Base-by-base conservation (phyloP, 2,113 vertebrate genomes). In the Fulica atra region DNA sequence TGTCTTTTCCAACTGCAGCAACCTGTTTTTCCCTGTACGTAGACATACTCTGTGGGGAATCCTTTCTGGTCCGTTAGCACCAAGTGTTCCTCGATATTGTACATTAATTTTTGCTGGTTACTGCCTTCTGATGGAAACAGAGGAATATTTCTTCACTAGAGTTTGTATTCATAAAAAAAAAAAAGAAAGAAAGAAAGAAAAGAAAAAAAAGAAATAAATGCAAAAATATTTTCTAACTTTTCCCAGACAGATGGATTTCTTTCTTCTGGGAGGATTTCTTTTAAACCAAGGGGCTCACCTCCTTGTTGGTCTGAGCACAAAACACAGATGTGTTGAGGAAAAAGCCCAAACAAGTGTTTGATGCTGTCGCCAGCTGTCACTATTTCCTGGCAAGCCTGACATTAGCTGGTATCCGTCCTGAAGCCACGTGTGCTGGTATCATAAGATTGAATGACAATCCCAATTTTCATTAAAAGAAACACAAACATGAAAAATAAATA, bases 141-240 rank as follows among this genome's bases (percentile, higher is more conserved):
- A 97, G 85, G 90, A 95, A 59, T 86, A 91, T 97, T 97, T 98
- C 97, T 97, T 98, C 97, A 87, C 74, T 88, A 81, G 83, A 95
- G 82, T 98, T 96, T 97, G 95, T 96, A 94, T 97, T 98, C 95
- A 93, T 97, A 96, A 25, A 63, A 81, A 95, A 95, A 89, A 94
- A 66, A 46, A 60, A 78, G 36, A 63, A 86, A 63, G 92, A 46
- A 46, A 7, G 40, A 40, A 44, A 44, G 16, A 28, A 63, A 81
- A 95, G 94, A 88, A 94, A 66, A 46, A 63, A 89, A 87, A 89
- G 54, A 98, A 98, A 98, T 97, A 98, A 98, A 98, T 93, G 86
- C 77, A 76, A 94, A 59, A 97, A 96, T 97, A 87, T 98, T 98
- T 98, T 98, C 95, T 98, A 98, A 97, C 93, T 92, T 88, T 91